Base-by-base conservation (phyloP, 1,140 invertebrate species). In the Venustaconcha ellipsiformis region DNA sequence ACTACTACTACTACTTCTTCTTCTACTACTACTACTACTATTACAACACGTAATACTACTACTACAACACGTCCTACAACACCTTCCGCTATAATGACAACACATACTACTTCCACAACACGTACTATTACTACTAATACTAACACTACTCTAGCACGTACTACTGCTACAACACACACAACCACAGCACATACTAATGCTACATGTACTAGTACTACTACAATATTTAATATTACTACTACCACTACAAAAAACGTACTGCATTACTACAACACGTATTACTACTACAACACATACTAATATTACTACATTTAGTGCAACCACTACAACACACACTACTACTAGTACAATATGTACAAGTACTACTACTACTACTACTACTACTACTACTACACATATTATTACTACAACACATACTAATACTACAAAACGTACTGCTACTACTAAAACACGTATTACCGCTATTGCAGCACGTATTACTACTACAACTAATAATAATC, bases 241-340 rank as follows among this genome's bases (percentile, higher is more conserved):
- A 73, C 5, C 57, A 73, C 30, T 73, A 73, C 62, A 71, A 69
- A 30, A 67, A 72, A 65, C 14, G 17, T 72, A 65, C 70, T 72
- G 2, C 58, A 63, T 59, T 72, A 64, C 58, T 72, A 72, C 3
- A 65, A 72, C 58, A n/a, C 17, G 8, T 72, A 65, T 64, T 1
- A 26, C 62, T n/a, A 23, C 23, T 23, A 23, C 23, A 73, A 23
- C 65, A 55, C 72, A 57, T 66, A 67, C 60, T 20, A 6, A 0
- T 48, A 66, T 23, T 55, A 72, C n/a, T 4, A 60, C 56, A 56
- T 56, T 14, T 69, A 18, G 0, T 69, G 8, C 67, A 6, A 57
- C 55, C 8, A 69, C 12, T 5, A 11, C 67, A 48, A 8, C 67
- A 18, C 26, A 4, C 6, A 69, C 55, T 69, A 69, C 67, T 57